Base-by-base conservation (phyloP, 2,797 vertebrate genomes). In the Aulostomus chinensis region DNA sequence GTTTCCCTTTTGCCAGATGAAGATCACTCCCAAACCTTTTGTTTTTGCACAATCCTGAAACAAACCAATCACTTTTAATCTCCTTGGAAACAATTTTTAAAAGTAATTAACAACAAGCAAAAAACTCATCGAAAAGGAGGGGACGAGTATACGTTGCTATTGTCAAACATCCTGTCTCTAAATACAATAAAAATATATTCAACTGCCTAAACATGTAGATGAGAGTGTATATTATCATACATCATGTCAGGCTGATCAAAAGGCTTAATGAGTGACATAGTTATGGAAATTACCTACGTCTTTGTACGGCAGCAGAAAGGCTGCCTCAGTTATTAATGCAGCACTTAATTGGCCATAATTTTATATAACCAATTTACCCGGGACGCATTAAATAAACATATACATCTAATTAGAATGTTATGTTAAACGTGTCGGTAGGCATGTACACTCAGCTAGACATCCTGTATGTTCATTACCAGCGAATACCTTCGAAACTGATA, bases 311-410 rank as follows among this genome's bases (percentile, higher is more conserved):
- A 43, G 69, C 65, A 51, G 68, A 64, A 59, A 81, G 63, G 58
- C 74, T 62, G 61, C 58, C 56, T 45, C 45, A 25, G 48, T 77
- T 86, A 88, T 86, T 88, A 88, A 86, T 80, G 73, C 76, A 65
- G 69, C 81, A 70, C 78, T 87, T 90, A 90, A 91, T 91, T 88
- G 86, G 80, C 81, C 77, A 81, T 86, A 80, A 90, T 89, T 88
- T 90, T 80, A 86, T 83, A 88, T 86, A 85, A 86, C 82, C 85
- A 87, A 90, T 90, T 84, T 87, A 83, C 85, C 87, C 80, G 68
- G 69, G 78, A 84, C 67, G 59, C 85, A 88, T 88, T 89, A 89
- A 89, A 89, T 88, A 89, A 90, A 90, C 85, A 89, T 88, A 80
- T 81, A 80, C 64, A 70, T 86, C 78, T 90, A 89, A 90, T 91